Base-by-base conservation (phyloP, 2,888 invertebrate genomes). In the Graphium colonna region DNA sequence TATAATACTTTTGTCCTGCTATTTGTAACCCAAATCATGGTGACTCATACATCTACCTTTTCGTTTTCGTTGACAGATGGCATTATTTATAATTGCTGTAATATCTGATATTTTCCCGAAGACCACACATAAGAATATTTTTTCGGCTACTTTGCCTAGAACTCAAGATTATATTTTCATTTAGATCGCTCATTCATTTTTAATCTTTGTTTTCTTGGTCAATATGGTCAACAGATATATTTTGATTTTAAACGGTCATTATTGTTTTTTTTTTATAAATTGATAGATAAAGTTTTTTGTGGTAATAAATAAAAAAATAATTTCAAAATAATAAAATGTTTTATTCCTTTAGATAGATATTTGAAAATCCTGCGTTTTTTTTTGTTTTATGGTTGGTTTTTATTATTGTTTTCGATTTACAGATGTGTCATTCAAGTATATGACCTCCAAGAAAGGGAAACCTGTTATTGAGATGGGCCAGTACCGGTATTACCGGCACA, bases 401-500 rank as follows among this genome's bases (percentile, higher is more conserved):
- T 39, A 16, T 9, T 39, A 39, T 8, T 16, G 1, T 39, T 39
- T 13, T 10, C 16, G 13, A 0, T 49, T 31, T 21, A 31, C 41
- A 41, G 12, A 49, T 26, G 16, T 18, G 4, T 18, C 16, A 21
- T 40, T 49, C 9, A n/a, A 41, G 15, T 52, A 49, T 26, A 51
- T 28, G 10, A 39, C 28, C 8, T 55, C 49, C 12, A 45, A 52
- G 10, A 49, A 38, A n/a, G 60, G 64, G 0, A 58, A 53, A 18
- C 58, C 60, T 7, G 51, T 59, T 9, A 55, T 60, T 10, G 50
- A 59, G 43, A 46, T 58, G 12, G 64, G 63, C 12, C 17, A 10
- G 0, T 59, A 62, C 41, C 54, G 62, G n/a, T 67, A 57, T 33
- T 55, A 57, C 56, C 69, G 65, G 44, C 73, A 71, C 44, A 70